Percentiles rank a stretch among this genome's conserved stretches.
Conservation (phyloP, 2,797 vertebrate species). For the Gymnoscopelus microlampas region DNA sequence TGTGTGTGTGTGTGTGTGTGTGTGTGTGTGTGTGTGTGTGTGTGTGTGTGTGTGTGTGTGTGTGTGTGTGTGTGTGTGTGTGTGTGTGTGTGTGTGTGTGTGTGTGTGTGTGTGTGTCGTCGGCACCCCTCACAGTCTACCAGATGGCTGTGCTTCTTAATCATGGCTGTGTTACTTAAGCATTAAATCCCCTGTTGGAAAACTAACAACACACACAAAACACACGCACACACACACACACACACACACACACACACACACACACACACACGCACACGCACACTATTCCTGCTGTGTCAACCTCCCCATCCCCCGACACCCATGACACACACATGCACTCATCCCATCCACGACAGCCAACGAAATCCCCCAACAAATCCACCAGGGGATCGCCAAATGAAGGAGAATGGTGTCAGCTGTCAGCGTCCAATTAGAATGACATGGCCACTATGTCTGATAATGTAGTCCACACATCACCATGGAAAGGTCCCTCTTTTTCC, state of each 20-base stretch:
- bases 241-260: conserved; percentile 4
- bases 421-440: conserved; percentile 9
- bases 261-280: conserved; percentile 14
- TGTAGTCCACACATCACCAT: too few relatives aligned
- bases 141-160: conserved; percentile 70
- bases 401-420: neutral
- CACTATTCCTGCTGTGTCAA: neutral
- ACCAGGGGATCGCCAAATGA: conserved; percentile 20
- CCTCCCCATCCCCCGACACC: neutral
- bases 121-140: conserved; percentile 46
- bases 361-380: conserved; percentile 12
- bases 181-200: conserved; percentile 58
- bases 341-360: conserved; percentile 18
- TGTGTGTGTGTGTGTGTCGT: conserved; percentile 24
- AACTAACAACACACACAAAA: neutral
- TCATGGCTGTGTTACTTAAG: conserved; percentile 64
- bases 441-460: conserved; percentile 3
- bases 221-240: neutral
- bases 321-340: neutral
- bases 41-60: neutral
- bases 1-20: neutral
- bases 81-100: conserved; percentile 11
- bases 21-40: conserved; percentile 15
- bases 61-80: conserved; percentile 3
- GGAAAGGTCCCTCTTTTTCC: too few relatives aligned